Percentiles rank a stretch among this genome's conserved stretches.
Evolutionary conservation across 1,140 invertebrate species (phyloP).

Genomic region (Acromyrmex echinatior): DNA sequence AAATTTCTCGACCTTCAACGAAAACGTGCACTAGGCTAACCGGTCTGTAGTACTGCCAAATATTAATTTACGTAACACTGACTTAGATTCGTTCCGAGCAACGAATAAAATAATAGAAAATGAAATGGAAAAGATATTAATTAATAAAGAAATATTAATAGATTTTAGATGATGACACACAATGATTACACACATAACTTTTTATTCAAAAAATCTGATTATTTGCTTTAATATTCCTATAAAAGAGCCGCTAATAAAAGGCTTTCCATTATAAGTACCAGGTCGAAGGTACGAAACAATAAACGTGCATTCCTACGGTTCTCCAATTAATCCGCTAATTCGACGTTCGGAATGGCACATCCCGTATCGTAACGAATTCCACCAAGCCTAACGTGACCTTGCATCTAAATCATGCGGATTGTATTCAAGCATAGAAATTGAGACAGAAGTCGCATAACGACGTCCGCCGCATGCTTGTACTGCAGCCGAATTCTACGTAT

Average conservation of each 20-base stretch:
- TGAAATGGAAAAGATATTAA: not conserved
- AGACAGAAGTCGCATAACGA: constrained; percentile 70
- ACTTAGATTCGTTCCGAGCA: constrained; percentile 25
- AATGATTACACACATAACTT: not conserved
- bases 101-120: constrained; percentile 33
- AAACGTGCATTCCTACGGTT: constrained; percentile 42
- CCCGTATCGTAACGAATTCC: constrained; percentile 64
- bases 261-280: not conserved
- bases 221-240: not conserved
- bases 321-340: constrained; percentile 69
- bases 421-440: constrained; percentile 53
- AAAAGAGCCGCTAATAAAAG: not conserved
- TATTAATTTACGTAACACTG: constrained; percentile 67
- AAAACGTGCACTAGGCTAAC: constrained; percentile 39
- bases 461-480: constrained; percentile 26
- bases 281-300: constrained; percentile 28
- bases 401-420: constrained; percentile 65
- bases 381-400: constrained; percentile 55
- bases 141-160: not conserved
- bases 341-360: constrained; percentile 43
- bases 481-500: constrained; percentile 64
- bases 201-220: not conserved
- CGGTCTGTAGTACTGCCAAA: constrained; percentile 62
- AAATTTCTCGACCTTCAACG: constrained; percentile 52
- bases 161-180: not conserved